These are phyloP conservation scores for Xenotilapia caudafasciata DNA, from an alignment of 2,113 vertebrate species.

Conservation along the genomic window DNA sequence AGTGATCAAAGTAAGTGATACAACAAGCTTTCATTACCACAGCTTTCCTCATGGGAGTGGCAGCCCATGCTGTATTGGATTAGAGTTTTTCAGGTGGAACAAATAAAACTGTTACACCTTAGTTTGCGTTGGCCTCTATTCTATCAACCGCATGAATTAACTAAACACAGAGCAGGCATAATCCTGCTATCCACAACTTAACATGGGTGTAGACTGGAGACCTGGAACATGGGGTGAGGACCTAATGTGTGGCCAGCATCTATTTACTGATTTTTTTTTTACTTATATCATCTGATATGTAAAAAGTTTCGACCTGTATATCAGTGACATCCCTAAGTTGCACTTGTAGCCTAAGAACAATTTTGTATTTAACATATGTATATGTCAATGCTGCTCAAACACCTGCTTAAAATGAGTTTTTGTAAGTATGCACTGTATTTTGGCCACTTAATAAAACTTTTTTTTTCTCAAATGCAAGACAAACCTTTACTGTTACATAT, in stretches of 20 bases:
- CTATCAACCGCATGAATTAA: neutral
- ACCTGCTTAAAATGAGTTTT: neutral
- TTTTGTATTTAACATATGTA: neutral
- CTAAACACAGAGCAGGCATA: neutral
- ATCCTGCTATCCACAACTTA: neutral
- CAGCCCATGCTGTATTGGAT: neutral
- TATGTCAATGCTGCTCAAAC: neutral
- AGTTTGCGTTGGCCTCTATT: neutral
- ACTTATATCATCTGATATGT: neutral
- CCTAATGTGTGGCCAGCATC: neutral
- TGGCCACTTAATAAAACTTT: neutral
- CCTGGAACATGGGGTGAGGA: neutral
- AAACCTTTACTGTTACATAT: neutral
- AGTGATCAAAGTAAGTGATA: conserved; percentile 12
- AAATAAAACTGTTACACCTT: neutral
- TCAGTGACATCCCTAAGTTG: neutral
- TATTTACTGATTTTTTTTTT: neutral
- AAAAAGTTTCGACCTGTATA: conserved; percentile 1
- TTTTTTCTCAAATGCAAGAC: neutral
- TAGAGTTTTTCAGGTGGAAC: neutral
- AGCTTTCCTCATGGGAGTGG: neutral
- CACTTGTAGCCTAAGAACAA: neutral
- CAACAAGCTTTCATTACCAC: conserved; percentile 12
- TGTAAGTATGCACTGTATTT: neutral
- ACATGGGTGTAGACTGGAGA: neutral